Evolutionary conservation across 2,888 invertebrate species (phyloP), one percentile per base, ranked within the genome.

Genomic region (Chirona hameri): DNA sequence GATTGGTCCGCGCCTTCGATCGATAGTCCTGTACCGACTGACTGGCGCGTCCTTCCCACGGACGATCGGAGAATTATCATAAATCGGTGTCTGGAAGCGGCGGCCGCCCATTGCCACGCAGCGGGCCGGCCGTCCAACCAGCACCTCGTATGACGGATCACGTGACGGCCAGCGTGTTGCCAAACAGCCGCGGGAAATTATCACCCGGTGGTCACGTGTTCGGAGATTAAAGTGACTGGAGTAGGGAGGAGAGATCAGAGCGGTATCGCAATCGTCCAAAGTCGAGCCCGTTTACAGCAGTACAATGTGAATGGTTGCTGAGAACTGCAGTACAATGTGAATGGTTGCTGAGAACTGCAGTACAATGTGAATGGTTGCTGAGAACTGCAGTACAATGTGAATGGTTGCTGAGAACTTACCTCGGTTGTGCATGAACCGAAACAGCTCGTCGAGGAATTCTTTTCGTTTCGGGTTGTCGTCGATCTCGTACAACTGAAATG

Each of bases 381-480:
- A 39, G 24, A 29, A 88, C 95, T 94, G n/a, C n/a, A n/a, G n/a
- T n/a, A n/a, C n/a, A n/a, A n/a, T n/a, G n/a, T 39, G 7, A 39
- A 39, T 39, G 39, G 39, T 39, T 39, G 39, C 4, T 7, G 7
- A 39, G 24, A 29, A 88, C 95, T 94, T 90, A 98, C 98, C 98
- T 91, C 96, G 91, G 90, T 96, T 96, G 90, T 99, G 99, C 99
- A 99, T 99, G 90, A 95, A 99, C 86, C 94, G 93, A 91, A 99
- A 99, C 87, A 99, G 92, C 88, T 99, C 99, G 89, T 99, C 99
- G 85, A 99, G 92, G 89, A 99, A 99, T 90, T 98, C 97, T 89
- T 98, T 98, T 87, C 99, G 92, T 88, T 97, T 96, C n/a, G 96
- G 95, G 88, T 99, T 98, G 88, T 98, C 97, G 88, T 95, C 97